Evolutionary conservation across 2,113 vertebrate species (phyloP), one percentile per base, ranked within the genome.

Genomic region (Ceyx margarethae): DNA sequence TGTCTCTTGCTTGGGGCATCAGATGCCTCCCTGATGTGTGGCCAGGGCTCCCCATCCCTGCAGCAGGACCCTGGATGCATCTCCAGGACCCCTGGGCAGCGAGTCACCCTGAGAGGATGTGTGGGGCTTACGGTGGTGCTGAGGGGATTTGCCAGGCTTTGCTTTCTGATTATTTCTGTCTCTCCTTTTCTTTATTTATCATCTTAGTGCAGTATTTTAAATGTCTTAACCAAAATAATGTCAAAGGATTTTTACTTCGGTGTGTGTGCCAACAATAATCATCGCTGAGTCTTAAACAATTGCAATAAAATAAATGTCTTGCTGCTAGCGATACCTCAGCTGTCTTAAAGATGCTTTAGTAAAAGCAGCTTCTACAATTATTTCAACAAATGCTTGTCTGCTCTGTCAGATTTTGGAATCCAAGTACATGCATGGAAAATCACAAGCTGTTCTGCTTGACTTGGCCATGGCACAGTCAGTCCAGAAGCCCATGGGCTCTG

Each of bases 121-220:
- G 3, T 10, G 56, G 10, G 31, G 13, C 46, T 3, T 0, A 8
- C 0, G 4, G 57, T 31, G 51, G 3, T 3, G 1, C 2, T 14
- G 28, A 3, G 1, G 4, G 0, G 6, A 26, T 11, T 23, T n/a
- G 13, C 20, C 60, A 21, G 48, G 62, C 80, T 78, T 60, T 33
- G 61, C 35, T 81, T 68, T 40, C 71, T 74, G 28, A 23, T 88
- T 72, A 62, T 13, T 79, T 81, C 40, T 43, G 8, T 29, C 48
- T 53, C 51, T n/a, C 57, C 19, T 33, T 58, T 65, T 33, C 65
- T 89, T 73, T 21, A 45, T 54, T 77, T 87, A 48, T 68, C 92
- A 81, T 19, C 19, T 65, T 61, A 57, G 51, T 13, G 11, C 51
- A 82, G 17, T 20, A 68, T 68, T 80, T 87, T 17, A 72, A 81